These are phyloP conservation scores for Gavialis gangeticus DNA, from an alignment of 2,113 vertebrate genomes.

Conservation along the genomic window DNA sequence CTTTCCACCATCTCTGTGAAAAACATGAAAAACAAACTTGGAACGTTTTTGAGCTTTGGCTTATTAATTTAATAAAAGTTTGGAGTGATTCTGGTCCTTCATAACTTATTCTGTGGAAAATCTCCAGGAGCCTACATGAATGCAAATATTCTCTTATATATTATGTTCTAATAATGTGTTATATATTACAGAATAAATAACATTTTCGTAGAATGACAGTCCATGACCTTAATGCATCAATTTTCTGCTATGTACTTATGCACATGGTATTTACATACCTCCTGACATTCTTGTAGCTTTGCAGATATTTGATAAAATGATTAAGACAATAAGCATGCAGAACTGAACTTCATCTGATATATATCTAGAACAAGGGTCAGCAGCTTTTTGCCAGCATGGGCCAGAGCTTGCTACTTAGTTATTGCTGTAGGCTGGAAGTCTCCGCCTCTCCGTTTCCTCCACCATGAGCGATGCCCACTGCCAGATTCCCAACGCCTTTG, in stretches of 20 bases:
- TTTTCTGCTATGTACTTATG: not conserved
- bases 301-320: not conserved
- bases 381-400: too few species aligned
- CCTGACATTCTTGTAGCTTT: not conserved
- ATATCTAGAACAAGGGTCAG: not conserved
- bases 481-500: too few species aligned
- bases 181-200: not conserved
- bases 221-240: not conserved
- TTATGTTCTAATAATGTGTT: not conserved
- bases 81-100: not conserved
- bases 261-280: rapidly evolving
- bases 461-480: too few species aligned
- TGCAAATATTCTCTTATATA: not conserved
- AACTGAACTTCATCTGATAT: not conserved
- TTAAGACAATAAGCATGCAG: not conserved
- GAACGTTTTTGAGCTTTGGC: not conserved
- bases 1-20: not conserved
- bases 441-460: too few species aligned
- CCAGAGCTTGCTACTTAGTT: too few species aligned
- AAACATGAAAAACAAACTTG: too few species aligned
- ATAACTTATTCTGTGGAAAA: not conserved
- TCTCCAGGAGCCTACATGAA: not conserved
- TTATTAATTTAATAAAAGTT: not conserved
- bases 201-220: not conserved
- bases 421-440: too few species aligned